Percentiles rank a stretch among this genome's conserved stretches.
These are phyloP conservation scores for Clarias gariepinus DNA, from an alignment of 2,113 vertebrate species.

Conservation along the genomic window DNA sequence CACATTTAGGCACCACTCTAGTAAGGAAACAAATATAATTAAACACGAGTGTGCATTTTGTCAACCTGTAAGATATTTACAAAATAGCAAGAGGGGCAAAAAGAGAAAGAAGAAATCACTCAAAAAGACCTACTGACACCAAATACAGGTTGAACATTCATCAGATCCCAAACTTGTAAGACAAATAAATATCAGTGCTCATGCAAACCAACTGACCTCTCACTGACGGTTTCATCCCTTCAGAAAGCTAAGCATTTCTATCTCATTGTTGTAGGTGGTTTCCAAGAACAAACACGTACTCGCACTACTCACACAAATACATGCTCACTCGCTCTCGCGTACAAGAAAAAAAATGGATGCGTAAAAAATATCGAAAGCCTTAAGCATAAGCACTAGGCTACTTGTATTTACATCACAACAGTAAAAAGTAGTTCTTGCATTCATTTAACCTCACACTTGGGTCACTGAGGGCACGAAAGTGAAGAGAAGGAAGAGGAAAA, in stretches of 20 bases:
- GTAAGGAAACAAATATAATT: constrained; percentile 29
- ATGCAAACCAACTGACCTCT: constrained; percentile 68
- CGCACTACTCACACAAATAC: constrained; percentile 48
- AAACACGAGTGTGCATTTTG: constrained; percentile 47
- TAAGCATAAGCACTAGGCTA: constrained; percentile 72
- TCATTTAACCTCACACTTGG: constrained; percentile 72
- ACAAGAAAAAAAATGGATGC: constrained; percentile 59
- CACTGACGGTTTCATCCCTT: constrained; percentile 59
- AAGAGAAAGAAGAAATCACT: constrained; percentile 54
- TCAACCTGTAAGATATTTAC: constrained; percentile 54
- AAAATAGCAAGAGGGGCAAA: constrained; percentile 50
- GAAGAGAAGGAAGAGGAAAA: constrained; percentile 54
- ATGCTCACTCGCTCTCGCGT: constrained; percentile 34
- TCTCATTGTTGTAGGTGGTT: constrained; percentile 59
- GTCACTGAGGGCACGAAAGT: constrained; percentile 52
- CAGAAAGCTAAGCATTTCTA: constrained; percentile 60
- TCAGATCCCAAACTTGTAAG: constrained; percentile 58
- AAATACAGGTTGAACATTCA: constrained; percentile 56
- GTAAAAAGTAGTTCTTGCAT: constrained; percentile 82
- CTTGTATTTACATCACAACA: constrained; percentile 78
- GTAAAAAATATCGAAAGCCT: constrained; percentile 72
- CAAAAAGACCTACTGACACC: constrained; percentile 59
- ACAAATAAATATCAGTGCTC: constrained; percentile 68
- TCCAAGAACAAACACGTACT: constrained; percentile 59
- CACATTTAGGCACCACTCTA: constrained; percentile 29